Evolutionary conservation across 1,140 invertebrate genomes (phyloP).

Genomic region (Macrobrachium nipponense): DNA sequence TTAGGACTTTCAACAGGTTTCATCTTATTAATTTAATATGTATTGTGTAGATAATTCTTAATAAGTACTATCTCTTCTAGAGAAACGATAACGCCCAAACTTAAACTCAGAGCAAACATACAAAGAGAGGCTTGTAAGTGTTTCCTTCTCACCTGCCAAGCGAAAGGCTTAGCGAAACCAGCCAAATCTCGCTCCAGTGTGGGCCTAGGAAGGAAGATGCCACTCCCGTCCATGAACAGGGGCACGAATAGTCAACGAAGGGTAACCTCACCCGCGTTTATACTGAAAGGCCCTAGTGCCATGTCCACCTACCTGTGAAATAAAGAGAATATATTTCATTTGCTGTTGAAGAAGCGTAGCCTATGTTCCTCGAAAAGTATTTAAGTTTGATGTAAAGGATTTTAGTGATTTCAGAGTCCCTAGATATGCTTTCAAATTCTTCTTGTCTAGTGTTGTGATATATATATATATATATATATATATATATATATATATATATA

Average conservation of each 20-base stretch:
- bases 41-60: no score
- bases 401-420: no score
- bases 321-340: not conserved
- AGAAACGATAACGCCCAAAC: no score
- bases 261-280: not conserved
- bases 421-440: no score
- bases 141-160: not conserved
- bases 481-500: no score
- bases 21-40: no score
- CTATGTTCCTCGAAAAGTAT: not conserved
- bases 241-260: not conserved
- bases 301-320: slow-evolving; percentile 23
- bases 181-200: not conserved
- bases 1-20: no score
- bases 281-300: slow-evolving; percentile 22
- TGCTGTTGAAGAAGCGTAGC: not conserved
- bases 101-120: no score
- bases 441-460: no score
- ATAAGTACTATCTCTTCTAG: no score
- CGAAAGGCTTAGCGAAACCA: slow-evolving; percentile 6
- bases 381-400: not conserved
- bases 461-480: no score
- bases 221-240: not conserved
- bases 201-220: not conserved
- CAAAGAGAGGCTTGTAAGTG: no score